These are phyloP conservation scores for Columbina picui DNA, from an alignment of 2,113 vertebrate species.

Conservation along the genomic window DNA sequence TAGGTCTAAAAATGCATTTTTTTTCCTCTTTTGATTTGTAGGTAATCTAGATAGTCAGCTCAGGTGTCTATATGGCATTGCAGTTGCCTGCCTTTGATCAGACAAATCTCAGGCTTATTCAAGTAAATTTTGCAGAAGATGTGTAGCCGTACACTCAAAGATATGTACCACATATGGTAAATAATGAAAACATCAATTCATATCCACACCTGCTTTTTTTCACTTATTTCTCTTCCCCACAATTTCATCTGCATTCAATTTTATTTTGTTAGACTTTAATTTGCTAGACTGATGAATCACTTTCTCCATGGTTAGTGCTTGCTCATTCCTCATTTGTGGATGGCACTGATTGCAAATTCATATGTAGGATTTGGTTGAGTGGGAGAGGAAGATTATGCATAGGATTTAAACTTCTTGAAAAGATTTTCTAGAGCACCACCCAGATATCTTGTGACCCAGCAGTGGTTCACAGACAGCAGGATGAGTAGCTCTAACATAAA, in stretches of 20 bases:
- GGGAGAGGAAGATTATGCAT: not conserved
- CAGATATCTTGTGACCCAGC: not conserved
- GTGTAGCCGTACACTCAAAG: not conserved
- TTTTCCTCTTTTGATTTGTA: not conserved
- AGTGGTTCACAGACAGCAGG: not conserved
- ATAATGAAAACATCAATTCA: not conserved
- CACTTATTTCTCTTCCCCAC: not conserved
- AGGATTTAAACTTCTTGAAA: not conserved
- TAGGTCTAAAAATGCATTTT: not conserved
- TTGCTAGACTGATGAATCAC: constrained; percentile 32
- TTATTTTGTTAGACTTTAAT: constrained; percentile 23
- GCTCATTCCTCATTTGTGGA: not conserved
- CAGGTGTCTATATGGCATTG: not conserved
- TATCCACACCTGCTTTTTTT: not conserved
- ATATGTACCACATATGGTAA: not conserved
- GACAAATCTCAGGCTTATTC: not conserved
- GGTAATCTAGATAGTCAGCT: not conserved
- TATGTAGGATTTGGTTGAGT: not conserved
- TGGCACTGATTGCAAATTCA: not conserved
- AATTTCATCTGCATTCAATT: not conserved
- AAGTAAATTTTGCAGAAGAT: not conserved
- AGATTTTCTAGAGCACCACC: not conserved
- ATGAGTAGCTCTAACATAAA: not conserved
- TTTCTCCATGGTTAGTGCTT: not conserved
- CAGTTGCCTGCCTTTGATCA: not conserved